A percentile compares a stretch with the other conserved stretches of the same genome.
Evolutionary conservation across 2,113 vertebrate species (phyloP).

Genomic region (Noturus placidus): DNA sequence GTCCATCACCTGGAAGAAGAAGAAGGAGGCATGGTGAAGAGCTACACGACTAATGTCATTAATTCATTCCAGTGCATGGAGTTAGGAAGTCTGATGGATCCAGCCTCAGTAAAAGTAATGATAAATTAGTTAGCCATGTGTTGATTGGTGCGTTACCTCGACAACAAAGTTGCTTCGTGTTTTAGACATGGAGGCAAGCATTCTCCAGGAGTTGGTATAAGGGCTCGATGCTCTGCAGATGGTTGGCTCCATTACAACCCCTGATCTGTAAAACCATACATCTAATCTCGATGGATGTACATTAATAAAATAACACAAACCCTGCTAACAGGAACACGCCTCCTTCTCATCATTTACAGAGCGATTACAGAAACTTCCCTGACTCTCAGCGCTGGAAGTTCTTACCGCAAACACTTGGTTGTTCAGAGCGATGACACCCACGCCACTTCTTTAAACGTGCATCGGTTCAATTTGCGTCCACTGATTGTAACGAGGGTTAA

Average conservation of each 20-base stretch:
- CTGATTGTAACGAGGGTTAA: too few relatives aligned
- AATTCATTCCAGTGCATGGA: too few relatives aligned
- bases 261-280: conserved; percentile 73
- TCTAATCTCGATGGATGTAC: neutral
- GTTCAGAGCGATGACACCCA: too few relatives aligned
- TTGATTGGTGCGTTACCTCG: conserved; percentile 46
- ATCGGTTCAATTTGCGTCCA: too few relatives aligned
- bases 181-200: conserved; percentile 76
- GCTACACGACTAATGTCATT: neutral
- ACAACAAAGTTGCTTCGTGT: conserved; percentile 86
- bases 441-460: too few relatives aligned
- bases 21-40: neutral
- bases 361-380: too few relatives aligned
- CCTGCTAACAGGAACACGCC: neutral
- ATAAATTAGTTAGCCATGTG: too few relatives aligned
- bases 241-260: conserved; percentile 76
- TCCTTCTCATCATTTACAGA: too few relatives aligned
- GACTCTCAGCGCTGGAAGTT: too few relatives aligned
- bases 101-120: too few relatives aligned
- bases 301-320: neutral
- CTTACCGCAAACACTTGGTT: too few relatives aligned
- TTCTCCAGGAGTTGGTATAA: conserved; percentile 4
- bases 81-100: too few relatives aligned
- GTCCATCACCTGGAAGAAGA: conserved; percentile 62
- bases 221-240: conserved; percentile 77